A percentile compares a stretch with the other conserved stretches of the same genome.
Evolutionary conservation across 2,888 invertebrate species (phyloP).

Genomic region (Eurytoma adleriae): DNA sequence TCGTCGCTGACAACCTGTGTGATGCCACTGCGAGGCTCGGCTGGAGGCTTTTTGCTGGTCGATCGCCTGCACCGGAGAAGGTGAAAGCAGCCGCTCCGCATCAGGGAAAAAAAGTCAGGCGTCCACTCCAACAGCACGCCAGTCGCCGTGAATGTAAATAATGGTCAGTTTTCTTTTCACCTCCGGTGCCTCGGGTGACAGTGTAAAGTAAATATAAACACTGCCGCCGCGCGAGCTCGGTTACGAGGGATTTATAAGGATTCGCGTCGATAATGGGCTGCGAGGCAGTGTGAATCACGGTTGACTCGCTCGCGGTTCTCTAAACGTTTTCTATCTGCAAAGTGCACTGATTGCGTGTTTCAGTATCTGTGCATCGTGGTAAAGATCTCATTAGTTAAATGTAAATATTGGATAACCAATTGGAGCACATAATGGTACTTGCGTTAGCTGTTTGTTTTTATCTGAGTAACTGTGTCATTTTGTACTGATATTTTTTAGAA

Average conservation of each 20-base stretch:
- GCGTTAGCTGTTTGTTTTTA: no score
- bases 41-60: slow-evolving; percentile 1
- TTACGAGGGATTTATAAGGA: not conserved
- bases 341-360: no score
- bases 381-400: no score
- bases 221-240: not conserved
- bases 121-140: not conserved
- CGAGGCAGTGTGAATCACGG: not conserved
- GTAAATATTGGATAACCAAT: no score
- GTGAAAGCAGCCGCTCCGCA: slow-evolving; percentile 16
- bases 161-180: slow-evolving; percentile 15
- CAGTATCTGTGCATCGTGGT: no score
- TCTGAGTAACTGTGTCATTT: no score
- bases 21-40: slow-evolving; percentile 38
- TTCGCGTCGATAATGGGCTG: not conserved
- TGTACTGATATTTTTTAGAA: no score
- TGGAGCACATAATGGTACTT: no score
- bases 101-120: not conserved
- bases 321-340: no score
- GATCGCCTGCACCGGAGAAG: slow-evolving; percentile 14
- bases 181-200: not conserved
- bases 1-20: slow-evolving; percentile 39
- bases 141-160: slow-evolving; percentile 7
- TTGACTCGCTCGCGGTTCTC: not conserved
- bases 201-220: no score